phyloP scores from a whole-genome alignment of 2,113 vertebrate species.

The Triplophysa tibetana region DNA sequence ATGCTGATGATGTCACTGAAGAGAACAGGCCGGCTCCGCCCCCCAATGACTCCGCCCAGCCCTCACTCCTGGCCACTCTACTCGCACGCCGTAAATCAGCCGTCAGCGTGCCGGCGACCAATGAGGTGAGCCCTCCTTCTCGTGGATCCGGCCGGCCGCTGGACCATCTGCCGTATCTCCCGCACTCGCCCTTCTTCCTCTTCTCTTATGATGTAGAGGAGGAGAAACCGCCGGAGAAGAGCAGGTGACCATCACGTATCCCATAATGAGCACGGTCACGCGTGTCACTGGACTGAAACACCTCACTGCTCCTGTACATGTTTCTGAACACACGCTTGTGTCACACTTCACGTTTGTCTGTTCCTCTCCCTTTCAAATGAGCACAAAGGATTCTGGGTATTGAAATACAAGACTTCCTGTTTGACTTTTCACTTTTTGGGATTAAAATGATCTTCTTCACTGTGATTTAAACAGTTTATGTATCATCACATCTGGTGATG shows the following conservation, averaged over 20 bases:
- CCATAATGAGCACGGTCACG: slow-evolving; percentile 12
- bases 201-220: slow-evolving; percentile 92
- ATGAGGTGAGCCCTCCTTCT: slow-evolving; percentile 61
- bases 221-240: slow-evolving; percentile 59
- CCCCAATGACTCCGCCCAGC: slow-evolving; percentile 55
- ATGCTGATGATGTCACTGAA: background rate
- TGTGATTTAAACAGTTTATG: too few species aligned
- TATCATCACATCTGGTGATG: background rate
- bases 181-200: slow-evolving; percentile 90
- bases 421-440: too few species aligned
- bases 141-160: slow-evolving; percentile 69
- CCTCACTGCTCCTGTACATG: background rate
- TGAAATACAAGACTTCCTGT: too few species aligned
- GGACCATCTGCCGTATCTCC: slow-evolving; percentile 86
- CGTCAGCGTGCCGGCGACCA: slow-evolving; percentile 64
- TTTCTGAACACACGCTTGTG: background rate
- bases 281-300: background rate
- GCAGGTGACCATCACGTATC: slow-evolving; percentile 36
- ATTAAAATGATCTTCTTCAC: too few species aligned
- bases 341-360: background rate
- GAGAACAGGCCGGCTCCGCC: background rate
- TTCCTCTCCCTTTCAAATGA: background rate
- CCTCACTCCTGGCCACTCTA: slow-evolving; percentile 70
- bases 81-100: slow-evolving; percentile 66
- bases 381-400: too few species aligned